Evolutionary conservation across 2,888 invertebrate species (phyloP).

Genomic region (Acleris cristana): DNA sequence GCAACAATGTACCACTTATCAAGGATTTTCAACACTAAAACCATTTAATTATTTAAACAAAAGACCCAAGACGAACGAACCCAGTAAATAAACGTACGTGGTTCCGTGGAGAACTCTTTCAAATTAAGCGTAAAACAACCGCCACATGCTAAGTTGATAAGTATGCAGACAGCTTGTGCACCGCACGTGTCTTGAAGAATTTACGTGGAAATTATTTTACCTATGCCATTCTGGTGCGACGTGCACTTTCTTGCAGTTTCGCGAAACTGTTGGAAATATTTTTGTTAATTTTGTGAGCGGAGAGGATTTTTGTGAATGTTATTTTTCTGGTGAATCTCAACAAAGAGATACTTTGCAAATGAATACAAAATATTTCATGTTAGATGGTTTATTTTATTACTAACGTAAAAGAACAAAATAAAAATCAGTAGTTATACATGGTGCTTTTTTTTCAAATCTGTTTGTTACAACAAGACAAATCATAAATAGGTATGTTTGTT

Average conservation of each 20-base stretch:
- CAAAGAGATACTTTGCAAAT: too few relatives aligned
- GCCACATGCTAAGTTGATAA: conserved; percentile 13
- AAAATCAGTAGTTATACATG: too few relatives aligned
- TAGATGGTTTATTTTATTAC: too few relatives aligned
- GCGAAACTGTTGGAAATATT: not conserved
- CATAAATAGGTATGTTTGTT: too few relatives aligned
- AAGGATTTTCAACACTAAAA: too few relatives aligned
- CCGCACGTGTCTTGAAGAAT: conserved; percentile 7
- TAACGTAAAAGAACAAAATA: too few relatives aligned
- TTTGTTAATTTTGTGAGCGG: not conserved
- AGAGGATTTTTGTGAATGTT: not conserved
- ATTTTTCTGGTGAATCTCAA: too few relatives aligned
- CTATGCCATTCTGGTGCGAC: not conserved
- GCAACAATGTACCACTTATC: too few relatives aligned
- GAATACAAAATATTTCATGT: too few relatives aligned
- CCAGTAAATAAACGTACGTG: conserved; percentile 10
- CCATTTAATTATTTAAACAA: not conserved
- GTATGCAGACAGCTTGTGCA: not conserved
- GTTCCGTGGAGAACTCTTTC: not conserved
- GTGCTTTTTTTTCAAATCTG: too few relatives aligned
- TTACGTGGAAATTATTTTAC: conserved; percentile 10
- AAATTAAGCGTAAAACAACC: conserved; percentile 20
- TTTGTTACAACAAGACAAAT: too few relatives aligned
- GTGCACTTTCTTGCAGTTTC: not conserved
- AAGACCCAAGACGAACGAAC: not conserved